Percentiles rank a stretch among this genome's conserved stretches.
Evolutionary conservation across 2,797 vertebrate species (phyloP).

Genomic region (Emydoidea blandingii): DNA sequence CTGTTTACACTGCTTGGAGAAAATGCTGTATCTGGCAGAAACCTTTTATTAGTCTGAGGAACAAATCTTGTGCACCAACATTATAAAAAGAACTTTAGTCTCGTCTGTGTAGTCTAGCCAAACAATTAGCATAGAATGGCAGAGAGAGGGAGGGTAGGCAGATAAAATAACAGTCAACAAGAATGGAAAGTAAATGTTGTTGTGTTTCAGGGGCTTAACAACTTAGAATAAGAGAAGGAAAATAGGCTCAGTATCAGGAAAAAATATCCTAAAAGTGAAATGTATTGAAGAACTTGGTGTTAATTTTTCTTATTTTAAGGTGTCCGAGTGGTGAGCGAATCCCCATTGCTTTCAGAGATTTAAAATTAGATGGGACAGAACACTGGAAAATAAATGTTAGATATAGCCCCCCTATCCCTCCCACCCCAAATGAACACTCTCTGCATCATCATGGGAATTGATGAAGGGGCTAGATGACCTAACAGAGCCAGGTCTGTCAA

Average conservation of each 20-base stretch:
- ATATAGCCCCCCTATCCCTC: background rate
- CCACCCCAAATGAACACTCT: background rate
- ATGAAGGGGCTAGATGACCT: background rate
- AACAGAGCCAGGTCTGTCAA: background rate
- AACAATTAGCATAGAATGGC: background rate
- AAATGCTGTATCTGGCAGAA: background rate
- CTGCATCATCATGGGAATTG: background rate
- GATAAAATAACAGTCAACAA: background rate
- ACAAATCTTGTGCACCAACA: background rate
- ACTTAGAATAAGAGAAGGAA: conserved; percentile 3
- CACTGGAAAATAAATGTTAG: background rate
- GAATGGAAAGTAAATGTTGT: background rate
- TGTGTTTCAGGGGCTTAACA: background rate
- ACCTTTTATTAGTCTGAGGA: background rate
- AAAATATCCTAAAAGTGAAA: background rate
- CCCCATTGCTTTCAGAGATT: background rate
- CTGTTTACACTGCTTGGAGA: background rate
- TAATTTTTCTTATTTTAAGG: background rate
- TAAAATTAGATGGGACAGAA: background rate
- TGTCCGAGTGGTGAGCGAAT: background rate
- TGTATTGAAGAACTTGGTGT: background rate
- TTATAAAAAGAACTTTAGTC: background rate
- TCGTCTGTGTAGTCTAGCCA: background rate
- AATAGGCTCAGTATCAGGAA: background rate
- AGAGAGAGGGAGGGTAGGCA: background rate